phyloP scores from a whole-genome alignment of 1,140 invertebrate species.

The Telenomus remus region DNA sequence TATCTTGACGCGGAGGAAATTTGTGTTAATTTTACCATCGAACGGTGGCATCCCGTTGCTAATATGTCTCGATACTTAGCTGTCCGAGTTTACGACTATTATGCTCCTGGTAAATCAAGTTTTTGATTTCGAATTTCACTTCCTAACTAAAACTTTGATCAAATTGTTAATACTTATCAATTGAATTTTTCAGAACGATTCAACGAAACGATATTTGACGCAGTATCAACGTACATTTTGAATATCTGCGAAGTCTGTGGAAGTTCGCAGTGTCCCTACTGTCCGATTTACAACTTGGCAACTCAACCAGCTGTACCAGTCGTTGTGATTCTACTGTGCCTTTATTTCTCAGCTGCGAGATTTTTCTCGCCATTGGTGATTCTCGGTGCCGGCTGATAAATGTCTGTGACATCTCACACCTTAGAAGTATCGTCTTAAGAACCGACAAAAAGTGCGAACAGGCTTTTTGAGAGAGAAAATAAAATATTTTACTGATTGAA shows the following conservation, averaged over 20 bases:
- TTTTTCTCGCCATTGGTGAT: conserved; percentile 65
- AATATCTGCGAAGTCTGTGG: conserved; percentile 99
- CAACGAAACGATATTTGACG: conserved; percentile 95
- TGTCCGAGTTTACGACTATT: conserved; percentile 95
- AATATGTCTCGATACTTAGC: conserved; percentile 96
- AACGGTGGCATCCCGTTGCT: conserved; percentile 96
- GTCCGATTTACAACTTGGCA: conserved; percentile 90
- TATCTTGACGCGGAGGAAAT: conserved; percentile 88
- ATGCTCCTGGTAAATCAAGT: conserved; percentile 90
- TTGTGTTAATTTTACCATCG: conserved; percentile 93
- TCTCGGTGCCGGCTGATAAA: conserved; percentile 59
- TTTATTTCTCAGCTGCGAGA: conserved; percentile 62
- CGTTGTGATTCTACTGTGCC: conserved; percentile 63
- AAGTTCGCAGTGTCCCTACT: conserved; percentile 98
- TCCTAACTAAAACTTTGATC: too few species aligned
- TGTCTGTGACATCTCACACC: not conserved
- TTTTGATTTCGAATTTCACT: too few species aligned
- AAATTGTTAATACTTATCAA: conserved; percentile 3
- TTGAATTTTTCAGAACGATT: conserved; percentile 86
- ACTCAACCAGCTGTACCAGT: conserved; percentile 67
- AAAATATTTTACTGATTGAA: too few species aligned
- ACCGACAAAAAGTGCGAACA: conserved; percentile 7
- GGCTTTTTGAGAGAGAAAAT: not conserved
- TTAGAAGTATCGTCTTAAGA: not conserved
- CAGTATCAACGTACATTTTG: conserved; percentile 89